Conservation (phyloP, 2,888 invertebrate species). For the Campopleginae sp. region DNA sequence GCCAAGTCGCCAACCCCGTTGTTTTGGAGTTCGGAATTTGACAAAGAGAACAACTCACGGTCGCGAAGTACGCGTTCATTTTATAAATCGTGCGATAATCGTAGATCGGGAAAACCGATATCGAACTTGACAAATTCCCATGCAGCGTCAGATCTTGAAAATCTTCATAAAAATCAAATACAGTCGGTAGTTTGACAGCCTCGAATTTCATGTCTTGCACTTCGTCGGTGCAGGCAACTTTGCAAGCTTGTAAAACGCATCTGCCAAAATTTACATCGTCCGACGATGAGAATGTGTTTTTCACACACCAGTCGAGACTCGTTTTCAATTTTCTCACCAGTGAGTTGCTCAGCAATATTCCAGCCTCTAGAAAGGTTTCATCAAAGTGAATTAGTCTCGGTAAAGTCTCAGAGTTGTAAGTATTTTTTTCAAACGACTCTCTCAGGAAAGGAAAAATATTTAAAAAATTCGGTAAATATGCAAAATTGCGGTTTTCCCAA, state of each 20-base stretch:
- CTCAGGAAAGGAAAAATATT: slow-evolving; percentile 50
- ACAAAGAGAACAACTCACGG: slow-evolving; percentile 85
- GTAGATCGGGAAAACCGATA: slow-evolving; percentile 88
- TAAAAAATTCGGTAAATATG: not conserved
- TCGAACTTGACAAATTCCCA: slow-evolving; percentile 85
- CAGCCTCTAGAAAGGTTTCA: slow-evolving; percentile 87
- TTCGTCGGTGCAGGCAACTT: slow-evolving; percentile 86
- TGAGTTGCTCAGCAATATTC: slow-evolving; percentile 94
- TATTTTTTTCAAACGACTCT: not conserved
- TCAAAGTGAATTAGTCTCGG: not conserved
- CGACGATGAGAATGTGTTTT: slow-evolving; percentile 92
- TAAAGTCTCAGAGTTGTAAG: not conserved
- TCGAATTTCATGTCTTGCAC: slow-evolving; percentile 85
- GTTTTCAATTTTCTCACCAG: slow-evolving; percentile 91
- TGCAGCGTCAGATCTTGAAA: slow-evolving; percentile 82
- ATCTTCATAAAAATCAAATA: slow-evolving; percentile 83
- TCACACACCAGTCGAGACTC: slow-evolving; percentile 95
- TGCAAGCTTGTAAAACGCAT: slow-evolving; percentile 91
- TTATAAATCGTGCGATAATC: slow-evolving; percentile 88
- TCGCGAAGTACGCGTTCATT: slow-evolving; percentile 90
- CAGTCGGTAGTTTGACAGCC: slow-evolving; percentile 72
- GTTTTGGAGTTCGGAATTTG: slow-evolving; percentile 69
- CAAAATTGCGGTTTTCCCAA: no score
- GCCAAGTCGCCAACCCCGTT: not conserved
- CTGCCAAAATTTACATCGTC: slow-evolving; percentile 95